Evolutionary conservation across 2,888 invertebrate species (phyloP).

Genomic region (Phania funesta): DNA sequence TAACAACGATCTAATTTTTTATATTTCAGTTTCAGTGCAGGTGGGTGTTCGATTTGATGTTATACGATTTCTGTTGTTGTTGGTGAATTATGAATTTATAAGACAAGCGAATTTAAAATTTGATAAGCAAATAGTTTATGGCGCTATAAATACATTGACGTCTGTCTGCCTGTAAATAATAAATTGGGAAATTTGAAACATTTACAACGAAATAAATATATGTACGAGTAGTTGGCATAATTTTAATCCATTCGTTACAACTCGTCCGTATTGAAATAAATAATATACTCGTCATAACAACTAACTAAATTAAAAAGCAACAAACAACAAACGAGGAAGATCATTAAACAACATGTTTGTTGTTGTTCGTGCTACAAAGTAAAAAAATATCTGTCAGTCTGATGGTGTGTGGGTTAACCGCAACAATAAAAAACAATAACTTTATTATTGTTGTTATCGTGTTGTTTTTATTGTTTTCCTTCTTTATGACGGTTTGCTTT

Average conservation of each 20-base stretch:
- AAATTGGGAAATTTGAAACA: slow-evolving; percentile 41
- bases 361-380: not conserved
- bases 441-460: slow-evolving; percentile 20
- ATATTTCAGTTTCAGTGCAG: too few relatives aligned
- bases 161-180: slow-evolving; percentile 3
- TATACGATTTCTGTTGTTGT: too few relatives aligned
- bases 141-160: slow-evolving; percentile 34
- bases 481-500: not conserved
- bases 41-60: slow-evolving; percentile 31
- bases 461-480: not conserved
- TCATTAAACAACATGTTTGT: slow-evolving; percentile 30
- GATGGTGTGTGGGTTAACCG: slow-evolving; percentile 14
- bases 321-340: slow-evolving; percentile 11
- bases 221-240: too few relatives aligned
- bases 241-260: too few relatives aligned
- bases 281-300: too few relatives aligned
- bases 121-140: slow-evolving; percentile 30
- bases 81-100: not conserved
- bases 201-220: slow-evolving; percentile 46
- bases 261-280: too few relatives aligned
- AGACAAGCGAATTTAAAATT: not conserved
- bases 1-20: too few relatives aligned
- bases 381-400: not conserved
- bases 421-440: slow-evolving; percentile 5
- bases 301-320: not conserved